Base-by-base conservation (phyloP, 2,113 vertebrate genomes). In the Thamnaconus septentrionalis region DNA sequence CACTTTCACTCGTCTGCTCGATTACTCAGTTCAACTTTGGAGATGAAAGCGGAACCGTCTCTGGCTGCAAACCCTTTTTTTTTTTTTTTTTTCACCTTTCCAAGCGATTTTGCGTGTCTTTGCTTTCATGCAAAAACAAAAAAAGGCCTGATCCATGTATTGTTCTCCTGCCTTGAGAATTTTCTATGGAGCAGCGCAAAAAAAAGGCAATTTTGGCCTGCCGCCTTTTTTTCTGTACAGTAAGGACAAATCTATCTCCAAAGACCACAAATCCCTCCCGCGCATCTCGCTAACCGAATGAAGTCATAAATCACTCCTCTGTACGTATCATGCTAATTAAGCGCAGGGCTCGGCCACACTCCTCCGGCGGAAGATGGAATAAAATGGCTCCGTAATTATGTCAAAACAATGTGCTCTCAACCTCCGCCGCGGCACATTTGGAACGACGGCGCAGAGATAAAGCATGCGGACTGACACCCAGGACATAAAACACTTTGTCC, bases 281-380 rank as follows among this genome's bases (percentile, higher is more conserved):
- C 59, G 71, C 65, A 74, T 82, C 68, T 80, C 64, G 18, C 60
- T 73, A 84, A 86, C 83, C 82, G 66, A 85, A 81, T 71, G 71
- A 83, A 86, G 82, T 75, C 80, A 69, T 85, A 86, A 85, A 85
- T 91, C 86, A 77, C 66, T 76, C 71, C 59, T 83, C 73, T 84
- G 59, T 77, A 78, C 80, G 75, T 90, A 84, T 90, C 83, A 73
- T 80, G 82, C 76, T 91, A 89, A 91, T 88, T 90, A 91, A 86
- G 85, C 72, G 67, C 78, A 72, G 69, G 64, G 76, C 79, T 83
- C 81, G 61, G 79, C 82, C 75, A 66, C 76, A 83, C 59, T 70
- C 60, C 60, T 75, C 48, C 76, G 66, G 65, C 62, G n/a, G 71
- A 82, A 80, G 75, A 83, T 68, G 79, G 75, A 86, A 81, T 80